phyloP scores from a whole-genome alignment of 2,113 vertebrate genomes.

The Petrocephalus microphthalmus region DNA sequence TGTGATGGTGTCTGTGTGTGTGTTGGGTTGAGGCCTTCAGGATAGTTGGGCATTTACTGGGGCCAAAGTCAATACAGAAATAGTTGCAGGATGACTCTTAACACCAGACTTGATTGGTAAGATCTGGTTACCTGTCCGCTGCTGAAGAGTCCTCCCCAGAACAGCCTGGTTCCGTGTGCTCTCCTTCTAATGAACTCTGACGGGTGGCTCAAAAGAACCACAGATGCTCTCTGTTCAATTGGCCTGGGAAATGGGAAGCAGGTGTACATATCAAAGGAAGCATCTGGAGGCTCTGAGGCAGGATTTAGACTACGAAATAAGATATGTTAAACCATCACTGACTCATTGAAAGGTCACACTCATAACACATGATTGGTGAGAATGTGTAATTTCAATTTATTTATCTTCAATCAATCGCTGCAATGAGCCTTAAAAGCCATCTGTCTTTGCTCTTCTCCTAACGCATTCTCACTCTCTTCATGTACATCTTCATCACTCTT shows the following conservation, averaged over 20 bases:
- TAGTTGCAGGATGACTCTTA: neutral
- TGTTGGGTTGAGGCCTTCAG: neutral
- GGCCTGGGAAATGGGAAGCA: conserved; percentile 3
- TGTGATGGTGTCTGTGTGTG: neutral
- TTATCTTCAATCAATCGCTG: conserved; percentile 9
- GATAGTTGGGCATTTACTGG: neutral
- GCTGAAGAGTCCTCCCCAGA: neutral
- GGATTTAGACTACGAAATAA: neutral
- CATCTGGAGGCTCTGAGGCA: neutral
- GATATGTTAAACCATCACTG: neutral
- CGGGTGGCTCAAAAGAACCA: neutral
- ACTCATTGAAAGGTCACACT: neutral
- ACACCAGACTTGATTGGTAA: neutral
- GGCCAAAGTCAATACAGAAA: conserved; percentile 1
- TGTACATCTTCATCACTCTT: neutral
- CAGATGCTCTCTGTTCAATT: neutral
- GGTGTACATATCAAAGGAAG: neutral
- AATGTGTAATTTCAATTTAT: conserved; percentile 3
- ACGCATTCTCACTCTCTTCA: neutral
- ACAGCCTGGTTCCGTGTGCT: neutral
- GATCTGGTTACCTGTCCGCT: neutral
- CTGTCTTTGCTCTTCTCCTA: neutral
- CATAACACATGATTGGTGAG: neutral
- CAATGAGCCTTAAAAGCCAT: neutral
- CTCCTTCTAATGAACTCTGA: neutral